Conservation (phyloP, 2,888 invertebrate species). For the Busseola fusca region DNA sequence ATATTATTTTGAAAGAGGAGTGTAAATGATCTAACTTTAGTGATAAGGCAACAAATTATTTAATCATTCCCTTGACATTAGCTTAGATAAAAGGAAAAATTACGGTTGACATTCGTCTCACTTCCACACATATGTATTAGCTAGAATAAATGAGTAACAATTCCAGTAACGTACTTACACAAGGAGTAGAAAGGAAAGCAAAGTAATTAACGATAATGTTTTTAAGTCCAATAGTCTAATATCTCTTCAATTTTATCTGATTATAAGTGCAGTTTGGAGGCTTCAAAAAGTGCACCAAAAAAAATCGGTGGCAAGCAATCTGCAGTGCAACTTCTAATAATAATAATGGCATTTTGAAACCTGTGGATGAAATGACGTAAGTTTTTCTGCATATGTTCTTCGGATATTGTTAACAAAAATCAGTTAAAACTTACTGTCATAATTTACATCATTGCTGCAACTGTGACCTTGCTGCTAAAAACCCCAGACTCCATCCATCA, state of each 20-base stretch:
- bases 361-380: constrained; percentile 49
- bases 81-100: constrained; percentile 13
- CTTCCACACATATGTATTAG: constrained; percentile 31
- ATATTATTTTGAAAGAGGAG: constrained; percentile 10
- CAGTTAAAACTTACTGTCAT: constrained; percentile 75
- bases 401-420: constrained; percentile 44
- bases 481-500: constrained; percentile 61
- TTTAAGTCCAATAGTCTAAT: background rate
- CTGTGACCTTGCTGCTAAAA: constrained; percentile 78
- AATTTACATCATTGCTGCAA: constrained; percentile 81
- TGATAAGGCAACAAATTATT: constrained; percentile 27
- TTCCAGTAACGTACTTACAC: constrained; percentile 17
- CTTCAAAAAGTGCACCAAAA: background rate
- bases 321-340: constrained; percentile 19
- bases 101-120: constrained; percentile 36
- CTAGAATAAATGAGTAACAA: constrained; percentile 40
- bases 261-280: background rate
- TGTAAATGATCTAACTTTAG: constrained; percentile 25
- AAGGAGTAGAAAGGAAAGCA: constrained; percentile 7
- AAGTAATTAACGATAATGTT: background rate
- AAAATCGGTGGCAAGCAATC: constrained; percentile 4
- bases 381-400: constrained; percentile 33
- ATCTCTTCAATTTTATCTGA: background rate
- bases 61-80: constrained; percentile 36
- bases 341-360: constrained; percentile 43